Evolutionary conservation across 2,113 vertebrate species (phyloP), one percentile per base, ranked within the genome.

Genomic region (Setophaga kirtlandii): DNA sequence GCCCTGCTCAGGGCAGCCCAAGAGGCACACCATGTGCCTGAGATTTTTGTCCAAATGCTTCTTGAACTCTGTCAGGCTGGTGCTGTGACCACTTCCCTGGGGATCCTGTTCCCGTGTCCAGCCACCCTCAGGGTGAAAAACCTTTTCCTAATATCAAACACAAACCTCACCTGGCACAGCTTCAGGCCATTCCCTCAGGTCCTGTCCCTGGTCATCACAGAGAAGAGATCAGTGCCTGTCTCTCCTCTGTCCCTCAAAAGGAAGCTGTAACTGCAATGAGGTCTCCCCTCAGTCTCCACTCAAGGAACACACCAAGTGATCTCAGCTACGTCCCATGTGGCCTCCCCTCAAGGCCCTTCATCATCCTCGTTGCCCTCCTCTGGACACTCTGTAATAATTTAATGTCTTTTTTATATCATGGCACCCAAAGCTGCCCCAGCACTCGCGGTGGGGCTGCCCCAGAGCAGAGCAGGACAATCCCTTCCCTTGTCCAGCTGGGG

Each of bases 401-500:
- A 12, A 12, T 19, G 4, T 18, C 9, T 62, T 83, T 46, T 3
- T 64, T 23, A 64, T 0, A 28, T 5, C 33, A 8, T 56, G 15
- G 23, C 22, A 2, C 23, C n/a, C 23, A 33, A 1, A 28, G 0
- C 59, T 39, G 41, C 5, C 15, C 59, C 49, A 74, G 59, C 22
- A 15, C 15, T 39, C 0, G 9, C 55, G 59, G 22, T 47, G 82
- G 65, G 15, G 33, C n/a, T 0, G 1, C 14, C 15, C n/a, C 59
- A 65, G 50, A 47, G 47, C 58, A 73, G 41, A 63, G 50, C 2
- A 0, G 70, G 50, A 65, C 50, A 75, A 49, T 47, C 28, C 23
- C 21, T 10, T 75, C 35, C 30, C 82, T 49, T 56, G n/a, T 4
- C 42, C 0, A 0, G n/a, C 59, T 65, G 59, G 11, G 0, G 0